Conservation (phyloP, 2,797 vertebrate species). For the Urocyon cinereoargenteus region DNA sequence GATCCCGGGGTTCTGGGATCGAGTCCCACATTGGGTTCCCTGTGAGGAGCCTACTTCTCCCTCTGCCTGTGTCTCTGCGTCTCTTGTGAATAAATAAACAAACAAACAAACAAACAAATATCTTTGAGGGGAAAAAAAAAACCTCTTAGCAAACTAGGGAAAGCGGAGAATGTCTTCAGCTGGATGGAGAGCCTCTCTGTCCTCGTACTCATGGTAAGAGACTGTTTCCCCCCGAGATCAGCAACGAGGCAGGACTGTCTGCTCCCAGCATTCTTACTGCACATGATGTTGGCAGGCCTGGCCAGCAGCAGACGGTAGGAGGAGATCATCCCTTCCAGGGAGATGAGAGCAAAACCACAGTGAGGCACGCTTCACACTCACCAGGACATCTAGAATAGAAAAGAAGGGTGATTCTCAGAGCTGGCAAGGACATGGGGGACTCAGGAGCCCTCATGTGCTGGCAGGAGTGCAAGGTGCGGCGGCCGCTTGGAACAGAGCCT, state of each 20-base stretch:
- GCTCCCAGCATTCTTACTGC: too few relatives aligned
- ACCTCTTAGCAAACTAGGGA: not conserved
- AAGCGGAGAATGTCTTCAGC: not conserved
- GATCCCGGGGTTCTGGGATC: too few relatives aligned
- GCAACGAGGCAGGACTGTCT: not conserved
- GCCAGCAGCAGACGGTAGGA: not conserved
- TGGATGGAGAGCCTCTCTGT: not conserved
- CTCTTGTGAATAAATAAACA: too few relatives aligned
- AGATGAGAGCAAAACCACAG: not conserved
- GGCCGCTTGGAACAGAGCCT: not conserved
- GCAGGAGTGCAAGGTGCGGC: fast-evolving
- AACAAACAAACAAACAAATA: too few relatives aligned
- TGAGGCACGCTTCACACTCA: fast-evolving
- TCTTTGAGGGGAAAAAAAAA: not conserved
- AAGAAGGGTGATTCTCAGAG: fast-evolving
- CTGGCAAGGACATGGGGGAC: not conserved
- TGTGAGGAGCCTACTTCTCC: too few relatives aligned
- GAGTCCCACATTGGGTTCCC: too few relatives aligned
- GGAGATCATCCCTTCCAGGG: not conserved
- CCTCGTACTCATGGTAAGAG: not conserved
- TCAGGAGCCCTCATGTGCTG: not conserved
- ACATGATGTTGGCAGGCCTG: not conserved
- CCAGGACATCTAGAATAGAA: not conserved
- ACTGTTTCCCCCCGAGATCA: fast-evolving
- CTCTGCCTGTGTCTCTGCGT: too few relatives aligned